Conservation (phyloP, 92 coral and sea anemone species). For the Zoanthus sociatus region DNA sequence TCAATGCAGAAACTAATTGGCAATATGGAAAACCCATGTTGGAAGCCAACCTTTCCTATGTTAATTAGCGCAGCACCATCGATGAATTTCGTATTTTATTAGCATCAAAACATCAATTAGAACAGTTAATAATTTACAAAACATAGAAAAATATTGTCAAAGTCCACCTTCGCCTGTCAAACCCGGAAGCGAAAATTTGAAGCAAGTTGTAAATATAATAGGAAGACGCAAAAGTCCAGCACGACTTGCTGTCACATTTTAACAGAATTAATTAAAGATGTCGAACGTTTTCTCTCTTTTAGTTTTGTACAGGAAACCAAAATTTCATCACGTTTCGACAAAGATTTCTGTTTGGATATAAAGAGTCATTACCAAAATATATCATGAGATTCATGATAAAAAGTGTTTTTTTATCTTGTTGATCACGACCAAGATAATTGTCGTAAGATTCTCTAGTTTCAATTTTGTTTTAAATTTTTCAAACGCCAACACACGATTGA, state of each 20-base stretch:
- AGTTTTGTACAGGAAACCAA: conserved; percentile 19
- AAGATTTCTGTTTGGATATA: not conserved
- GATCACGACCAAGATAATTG: conserved; percentile 10
- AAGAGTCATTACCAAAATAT: not conserved
- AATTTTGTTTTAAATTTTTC: not conserved
- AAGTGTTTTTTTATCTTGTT: conserved; percentile 33
- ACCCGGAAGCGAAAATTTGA: not conserved
- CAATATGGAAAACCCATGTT: not conserved
- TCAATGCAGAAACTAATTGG: too few species aligned
- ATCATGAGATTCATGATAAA: not conserved
- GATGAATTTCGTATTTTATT: not conserved
- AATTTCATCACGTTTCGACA: conserved; percentile 16
- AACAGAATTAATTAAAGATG: conserved; percentile 12
- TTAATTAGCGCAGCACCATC: not conserved
- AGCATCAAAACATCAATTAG: not conserved
- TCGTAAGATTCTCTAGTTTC: not conserved
- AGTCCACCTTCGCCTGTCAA: not conserved
- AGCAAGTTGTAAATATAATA: not conserved
- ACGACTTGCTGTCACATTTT: conserved; percentile 18
- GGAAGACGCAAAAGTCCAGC: not conserved
- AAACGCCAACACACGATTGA: conserved; percentile 9
- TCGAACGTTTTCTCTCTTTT: not conserved
- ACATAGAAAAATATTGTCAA: not conserved
- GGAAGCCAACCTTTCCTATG: not conserved
- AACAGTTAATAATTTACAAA: not conserved